Evolutionary conservation across 92 coral and sea anemone genomes (phyloP).

Genomic region (Bergia sp.): DNA sequence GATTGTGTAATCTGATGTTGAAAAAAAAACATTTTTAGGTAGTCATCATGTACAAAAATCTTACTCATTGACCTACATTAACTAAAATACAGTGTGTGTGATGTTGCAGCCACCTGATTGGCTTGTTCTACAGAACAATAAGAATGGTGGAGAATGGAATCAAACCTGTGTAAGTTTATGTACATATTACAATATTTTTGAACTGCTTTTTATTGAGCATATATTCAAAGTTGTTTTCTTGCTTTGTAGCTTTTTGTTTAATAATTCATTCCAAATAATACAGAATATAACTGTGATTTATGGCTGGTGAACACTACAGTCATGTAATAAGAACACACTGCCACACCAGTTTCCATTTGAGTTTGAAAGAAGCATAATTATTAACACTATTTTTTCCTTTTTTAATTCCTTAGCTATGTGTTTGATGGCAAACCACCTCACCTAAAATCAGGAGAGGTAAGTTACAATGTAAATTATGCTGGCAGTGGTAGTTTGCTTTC

Average conservation of each 20-base stretch:
- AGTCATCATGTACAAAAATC: too few species aligned
- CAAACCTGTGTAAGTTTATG: conserved; percentile 94
- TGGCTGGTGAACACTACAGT: too few species aligned
- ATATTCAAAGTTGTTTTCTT: background rate
- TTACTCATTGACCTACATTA: too few species aligned
- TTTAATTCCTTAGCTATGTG: conserved; percentile 77
- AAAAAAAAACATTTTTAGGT: too few species aligned
- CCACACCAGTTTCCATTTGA: background rate
- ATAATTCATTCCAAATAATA: too few species aligned
- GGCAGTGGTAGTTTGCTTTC: background rate
- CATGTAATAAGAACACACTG: too few species aligned
- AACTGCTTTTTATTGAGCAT: background rate
- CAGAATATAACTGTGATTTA: too few species aligned
- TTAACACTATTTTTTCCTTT: background rate
- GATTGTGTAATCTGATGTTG: too few species aligned
- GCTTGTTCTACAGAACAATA: conserved; percentile 95
- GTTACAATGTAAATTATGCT: background rate
- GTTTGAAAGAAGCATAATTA: background rate
- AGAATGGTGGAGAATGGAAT: conserved; percentile 99
- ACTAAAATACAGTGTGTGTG: background rate
- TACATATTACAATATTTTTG: too few species aligned
- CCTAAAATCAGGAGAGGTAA: conserved; percentile 97
- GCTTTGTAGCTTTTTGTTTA: too few species aligned
- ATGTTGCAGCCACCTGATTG: conserved; percentile 89
- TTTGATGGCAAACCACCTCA: conserved; percentile 99